A percentile compares a stretch with the other conserved stretches of the same genome.
Conservation (phyloP, 2,888 invertebrate genomes). For the Pocota personata region DNA sequence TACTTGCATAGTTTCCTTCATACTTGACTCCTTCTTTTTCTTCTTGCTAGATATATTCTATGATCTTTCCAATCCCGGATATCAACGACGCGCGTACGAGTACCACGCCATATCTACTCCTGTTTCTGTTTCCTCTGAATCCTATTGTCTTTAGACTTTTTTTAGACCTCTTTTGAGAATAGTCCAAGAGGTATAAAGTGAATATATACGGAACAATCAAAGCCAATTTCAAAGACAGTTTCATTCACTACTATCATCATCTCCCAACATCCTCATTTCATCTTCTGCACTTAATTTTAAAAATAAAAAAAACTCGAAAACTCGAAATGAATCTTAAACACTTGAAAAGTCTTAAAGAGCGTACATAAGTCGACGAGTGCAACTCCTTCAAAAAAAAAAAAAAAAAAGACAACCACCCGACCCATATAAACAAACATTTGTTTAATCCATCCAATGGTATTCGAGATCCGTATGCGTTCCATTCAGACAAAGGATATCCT, state of each 20-base stretch:
- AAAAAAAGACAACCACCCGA: not conserved
- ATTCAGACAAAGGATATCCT: conserved; percentile 38
- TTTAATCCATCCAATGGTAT: conserved; percentile 16
- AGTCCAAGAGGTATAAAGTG: no score
- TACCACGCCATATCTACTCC: no score
- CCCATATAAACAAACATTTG: conserved; percentile 28
- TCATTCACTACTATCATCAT: not conserved
- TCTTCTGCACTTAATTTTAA: not conserved
- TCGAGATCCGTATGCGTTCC: not conserved
- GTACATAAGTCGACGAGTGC: not conserved
- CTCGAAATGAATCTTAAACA: conserved; percentile 4
- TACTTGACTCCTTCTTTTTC: no score
- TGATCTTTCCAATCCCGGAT: no score
- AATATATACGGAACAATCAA: not conserved
- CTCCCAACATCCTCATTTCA: not conserved
- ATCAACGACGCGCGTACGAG: no score
- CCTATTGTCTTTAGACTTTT: no score
- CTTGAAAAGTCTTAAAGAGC: conserved; percentile 12
- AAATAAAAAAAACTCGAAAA: not conserved
- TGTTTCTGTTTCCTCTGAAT: no score
- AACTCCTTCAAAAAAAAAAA: not conserved
- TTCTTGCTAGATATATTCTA: no score
- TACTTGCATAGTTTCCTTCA: no score
- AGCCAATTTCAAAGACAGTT: not conserved
- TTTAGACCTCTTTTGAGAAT: no score